Percentiles rank a stretch among this genome's conserved stretches.
phyloP scores from a whole-genome alignment of 2,113 vertebrate species.

The Oreochromis aureus region DNA sequence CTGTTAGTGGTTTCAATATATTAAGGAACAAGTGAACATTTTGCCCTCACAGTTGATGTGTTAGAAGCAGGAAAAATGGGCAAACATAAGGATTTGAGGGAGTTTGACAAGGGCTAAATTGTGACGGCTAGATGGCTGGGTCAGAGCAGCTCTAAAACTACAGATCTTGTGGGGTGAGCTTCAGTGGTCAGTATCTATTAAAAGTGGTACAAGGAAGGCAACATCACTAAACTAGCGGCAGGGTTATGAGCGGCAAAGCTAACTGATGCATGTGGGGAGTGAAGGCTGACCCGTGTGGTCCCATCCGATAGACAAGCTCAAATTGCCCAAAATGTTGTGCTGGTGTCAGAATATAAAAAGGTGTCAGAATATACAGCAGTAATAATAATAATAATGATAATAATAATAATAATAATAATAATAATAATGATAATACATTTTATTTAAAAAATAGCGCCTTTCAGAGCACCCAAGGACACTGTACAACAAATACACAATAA shows the following conservation, averaged over 20 bases:
- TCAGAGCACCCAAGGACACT: no score
- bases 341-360: neutral
- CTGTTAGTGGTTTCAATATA: neutral
- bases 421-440: no score
- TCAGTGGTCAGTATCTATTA: neutral
- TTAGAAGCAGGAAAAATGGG: neutral
- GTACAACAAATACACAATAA: no score
- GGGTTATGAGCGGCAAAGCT: neutral
- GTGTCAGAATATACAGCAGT: neutral
- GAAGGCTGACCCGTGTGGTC: neutral
- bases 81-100: neutral
- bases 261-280: neutral
- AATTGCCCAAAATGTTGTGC: neutral
- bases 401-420: no score
- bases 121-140: neutral
- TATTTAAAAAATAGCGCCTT: no score
- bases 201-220: neutral
- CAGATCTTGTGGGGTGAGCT: neutral
- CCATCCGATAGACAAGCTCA: neutral
- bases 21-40: neutral
- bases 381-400: no score
- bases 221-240: neutral
- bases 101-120: neutral
- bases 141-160: neutral
- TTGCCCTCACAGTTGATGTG: neutral